Base-by-base conservation (phyloP, 2,797 vertebrate species). In the Rousettus madagascariensis region DNA sequence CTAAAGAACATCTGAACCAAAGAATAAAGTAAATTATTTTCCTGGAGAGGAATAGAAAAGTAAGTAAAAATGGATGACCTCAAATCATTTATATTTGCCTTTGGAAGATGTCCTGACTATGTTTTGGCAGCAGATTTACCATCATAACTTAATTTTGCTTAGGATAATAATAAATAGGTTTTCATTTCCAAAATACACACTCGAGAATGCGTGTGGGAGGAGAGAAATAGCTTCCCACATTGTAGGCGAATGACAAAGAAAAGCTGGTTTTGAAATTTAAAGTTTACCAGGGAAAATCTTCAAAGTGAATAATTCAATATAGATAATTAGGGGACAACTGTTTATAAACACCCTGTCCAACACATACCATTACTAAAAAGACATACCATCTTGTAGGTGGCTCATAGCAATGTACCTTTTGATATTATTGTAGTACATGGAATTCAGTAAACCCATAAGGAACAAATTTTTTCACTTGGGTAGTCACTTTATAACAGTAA, bases 121-220 rank as follows among this genome's bases (percentile, higher is more conserved):
- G 17, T 94, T 90, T 84, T 93, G 85, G 79, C 61, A 92, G 91
- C 20, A 78, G 30, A 86, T 96, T 88, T 71, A 61, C 38, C 28
- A 61, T 88, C 30, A 86, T 79, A 96, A 96, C 33, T 95, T 74
- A 93, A 79, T 92, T 97, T 97, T 72, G 17, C 68, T 89, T 63
- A 92, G 33, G 68, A 89, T 94, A 75, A 78, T 90, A 95, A 90
- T 86, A 94, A 96, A 91, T 84, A 86, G 36, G 38, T 83, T 94
- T 95, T 92, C 33, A 89, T 92, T 96, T 95, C 78, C 41, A 96
- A 95, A 91, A 94, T 86, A 97, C 13, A 91, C 36, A 86, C 59
- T 69, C 2, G 1, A 96, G 74, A 96, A 96, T 92, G 71, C 91
- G 33, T 95, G 49, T 93, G 43, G 74, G 49, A 82, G 86, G 57